phyloP scores from a whole-genome alignment of 2,113 vertebrate genomes.

The Sylvia atricapilla region DNA sequence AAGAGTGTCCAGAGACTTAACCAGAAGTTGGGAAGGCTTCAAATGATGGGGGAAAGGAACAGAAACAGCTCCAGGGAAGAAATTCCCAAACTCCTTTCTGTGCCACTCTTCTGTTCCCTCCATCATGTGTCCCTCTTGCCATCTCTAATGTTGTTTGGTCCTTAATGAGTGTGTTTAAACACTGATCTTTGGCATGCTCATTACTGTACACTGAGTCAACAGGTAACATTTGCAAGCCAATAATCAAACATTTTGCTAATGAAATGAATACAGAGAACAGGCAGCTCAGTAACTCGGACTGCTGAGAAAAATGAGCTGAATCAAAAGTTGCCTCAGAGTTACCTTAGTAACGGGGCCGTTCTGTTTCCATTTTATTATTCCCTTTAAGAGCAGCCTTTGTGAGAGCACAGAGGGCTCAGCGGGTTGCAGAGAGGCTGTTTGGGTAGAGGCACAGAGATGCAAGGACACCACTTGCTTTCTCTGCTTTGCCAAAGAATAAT shows the following conservation, averaged over 20 bases:
- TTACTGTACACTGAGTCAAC: conserved; percentile 35
- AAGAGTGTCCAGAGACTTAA: neutral
- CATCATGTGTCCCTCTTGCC: neutral
- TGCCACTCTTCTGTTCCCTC: neutral
- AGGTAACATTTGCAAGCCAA: conserved; percentile 30
- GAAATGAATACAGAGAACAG: conserved; percentile 18
- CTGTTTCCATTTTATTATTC: conserved; percentile 24
- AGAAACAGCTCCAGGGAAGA: neutral
- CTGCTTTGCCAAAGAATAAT: conserved; percentile 39
- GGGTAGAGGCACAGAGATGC: conserved; percentile 19
- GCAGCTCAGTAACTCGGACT: neutral
- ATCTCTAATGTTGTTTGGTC: neutral
- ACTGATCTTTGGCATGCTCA: conserved; percentile 24
- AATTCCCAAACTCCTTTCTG: neutral
- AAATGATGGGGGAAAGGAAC: neutral
- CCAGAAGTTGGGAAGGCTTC: conserved; percentile 9
- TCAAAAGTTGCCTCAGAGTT: conserved; percentile 46
- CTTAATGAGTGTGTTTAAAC: conserved; percentile 17
- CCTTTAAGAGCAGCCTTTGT: conserved; percentile 33
- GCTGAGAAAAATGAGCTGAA: neutral
- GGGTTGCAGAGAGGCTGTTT: conserved; percentile 43
- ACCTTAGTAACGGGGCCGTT: conserved; percentile 64
- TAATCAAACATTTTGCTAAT: conserved; percentile 54
- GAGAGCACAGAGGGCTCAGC: neutral
- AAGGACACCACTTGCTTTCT: conserved; percentile 60